These are phyloP conservation scores for Tor tambroides DNA, from an alignment of 2,113 vertebrate species.

Conservation along the genomic window DNA sequence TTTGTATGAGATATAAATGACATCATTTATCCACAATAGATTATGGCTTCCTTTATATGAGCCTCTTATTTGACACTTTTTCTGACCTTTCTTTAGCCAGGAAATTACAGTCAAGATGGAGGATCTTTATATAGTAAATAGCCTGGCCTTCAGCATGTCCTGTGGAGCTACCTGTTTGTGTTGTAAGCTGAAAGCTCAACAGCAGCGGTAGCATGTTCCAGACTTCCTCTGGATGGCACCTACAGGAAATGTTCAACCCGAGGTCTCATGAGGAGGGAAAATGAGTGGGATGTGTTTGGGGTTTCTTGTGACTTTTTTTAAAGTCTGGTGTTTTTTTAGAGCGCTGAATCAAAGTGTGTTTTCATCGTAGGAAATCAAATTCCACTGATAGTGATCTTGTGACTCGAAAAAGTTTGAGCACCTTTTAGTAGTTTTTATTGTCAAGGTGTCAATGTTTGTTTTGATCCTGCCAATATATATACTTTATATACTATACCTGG, in stretches of 20 bases:
- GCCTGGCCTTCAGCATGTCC: constrained; percentile 68
- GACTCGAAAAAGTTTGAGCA: constrained; percentile 37
- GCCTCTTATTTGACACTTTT: constrained; percentile 35
- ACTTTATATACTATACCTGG: not conserved
- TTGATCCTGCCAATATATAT: not conserved
- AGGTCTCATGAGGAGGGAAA: constrained; percentile 61
- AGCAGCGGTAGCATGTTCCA: constrained; percentile 69
- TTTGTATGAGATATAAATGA: not conserved
- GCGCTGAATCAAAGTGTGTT: constrained; percentile 47
- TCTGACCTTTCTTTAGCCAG: constrained; percentile 39
- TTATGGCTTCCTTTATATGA: constrained; percentile 33
- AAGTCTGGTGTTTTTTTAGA: constrained; percentile 40
- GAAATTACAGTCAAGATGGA: constrained; percentile 52
- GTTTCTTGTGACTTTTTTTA: constrained; percentile 59
- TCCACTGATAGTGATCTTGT: constrained; percentile 56
- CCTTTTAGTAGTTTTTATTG: constrained; percentile 30
- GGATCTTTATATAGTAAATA: constrained; percentile 54
- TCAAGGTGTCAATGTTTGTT: not conserved
- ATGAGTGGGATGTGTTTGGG: constrained; percentile 58
- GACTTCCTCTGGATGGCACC: constrained; percentile 74
- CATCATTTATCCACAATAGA: not conserved
- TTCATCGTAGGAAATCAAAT: constrained; percentile 60
- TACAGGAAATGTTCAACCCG: constrained; percentile 70
- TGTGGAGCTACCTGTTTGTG: constrained; percentile 60
- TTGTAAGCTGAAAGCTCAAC: constrained; percentile 66